Evolutionary conservation across 1,140 invertebrate species (phyloP), one percentile per base, ranked within the genome.

Genomic region (Achatina immaculata): DNA sequence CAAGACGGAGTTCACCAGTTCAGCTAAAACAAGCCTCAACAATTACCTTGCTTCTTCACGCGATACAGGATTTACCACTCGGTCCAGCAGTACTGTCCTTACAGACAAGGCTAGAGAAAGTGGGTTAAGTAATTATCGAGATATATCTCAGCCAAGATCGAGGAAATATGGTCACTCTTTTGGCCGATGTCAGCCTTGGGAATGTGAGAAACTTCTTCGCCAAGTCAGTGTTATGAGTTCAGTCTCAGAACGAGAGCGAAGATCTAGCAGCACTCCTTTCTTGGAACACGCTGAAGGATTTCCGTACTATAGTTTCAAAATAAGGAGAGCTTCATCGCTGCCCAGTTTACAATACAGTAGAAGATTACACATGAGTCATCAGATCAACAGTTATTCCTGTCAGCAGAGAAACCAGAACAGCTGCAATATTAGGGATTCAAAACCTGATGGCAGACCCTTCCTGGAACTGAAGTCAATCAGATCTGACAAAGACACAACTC

Each of bases 151-250:
- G n/a, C 28, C 48, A 6, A 55, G 74, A 40, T 19, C 36, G 1
- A 21, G 74, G 7, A 76, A 76, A n/a, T 40, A 58, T 28, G 58
- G 74, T 1, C 58, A 65, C 55, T 38, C 31, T 4, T 76, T 51
- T 48, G 71, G 71, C 14, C 4, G 71, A n/a, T 73, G 28, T 73
- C 71, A 43, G 28, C 42, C 43, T 51, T 73, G 71, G 71, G 71
- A 51, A 19, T 73, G 42, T 40, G 28, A 45, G 1, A 34, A 48
- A 34, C 6, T 62, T 11, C 28, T 62, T 9, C n/a, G 9, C 6
- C 2, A 62, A 31, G 58, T 31, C n/a, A 34, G 28, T 21, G 16
- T 62, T 31, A 31, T 62, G 0, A 31, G 58, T 62, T 62, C 58
- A 31, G 28, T 19, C 4, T 62, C 1, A 28, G 58, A 62, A 28